Evolutionary conservation across 2,888 invertebrate species (phyloP), one percentile per base, ranked within the genome.

Genomic region (Melikaiella ostensackeni): DNA sequence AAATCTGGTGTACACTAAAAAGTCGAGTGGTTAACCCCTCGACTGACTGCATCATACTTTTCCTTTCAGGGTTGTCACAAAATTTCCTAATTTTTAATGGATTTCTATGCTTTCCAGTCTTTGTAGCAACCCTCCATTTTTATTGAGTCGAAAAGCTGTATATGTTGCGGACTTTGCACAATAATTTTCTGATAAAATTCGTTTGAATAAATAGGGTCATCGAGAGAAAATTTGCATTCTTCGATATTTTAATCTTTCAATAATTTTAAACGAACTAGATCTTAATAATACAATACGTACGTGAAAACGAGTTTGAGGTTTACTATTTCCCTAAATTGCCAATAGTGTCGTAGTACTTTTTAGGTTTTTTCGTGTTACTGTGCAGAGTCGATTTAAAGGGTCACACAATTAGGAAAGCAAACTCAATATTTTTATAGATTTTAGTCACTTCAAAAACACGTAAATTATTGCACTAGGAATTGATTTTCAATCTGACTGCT

Each of bases 111-210:
- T 35, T 1, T 11, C 35, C 35, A 46, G 46, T 16, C 46, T 46
- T 19, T 46, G 46, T 46, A 46, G 16, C 46, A 19, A 46, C 19
- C 46, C 19, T 7, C 0, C 1, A 7, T 46, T 46, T 46, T 46
- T 19, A 5, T 7, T 24, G 13, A 38, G 21, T n/a, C 4, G 8
- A 35, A 9, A 63, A 63, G 21, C 63, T 24, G 7, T 42, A 16
- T 24, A 42, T 3, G 6, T 38, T 38, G 24, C 64, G 38, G 27
- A 42, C 64, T 64, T 64, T 38, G 42, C 24, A 64, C 38, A 64
- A 64, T 64, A 42, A 64, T 27, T 64, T 21, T 42, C 1, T 63
- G 42, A 42, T 35, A 64, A 19, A 38, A 24, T 64, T 64, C 38
- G 13, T 35, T 38, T 21, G 64, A 64, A 42, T 42, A 35, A 64